phyloP scores from a whole-genome alignment of 2,113 vertebrate genomes.

The Setophaga petechia region DNA sequence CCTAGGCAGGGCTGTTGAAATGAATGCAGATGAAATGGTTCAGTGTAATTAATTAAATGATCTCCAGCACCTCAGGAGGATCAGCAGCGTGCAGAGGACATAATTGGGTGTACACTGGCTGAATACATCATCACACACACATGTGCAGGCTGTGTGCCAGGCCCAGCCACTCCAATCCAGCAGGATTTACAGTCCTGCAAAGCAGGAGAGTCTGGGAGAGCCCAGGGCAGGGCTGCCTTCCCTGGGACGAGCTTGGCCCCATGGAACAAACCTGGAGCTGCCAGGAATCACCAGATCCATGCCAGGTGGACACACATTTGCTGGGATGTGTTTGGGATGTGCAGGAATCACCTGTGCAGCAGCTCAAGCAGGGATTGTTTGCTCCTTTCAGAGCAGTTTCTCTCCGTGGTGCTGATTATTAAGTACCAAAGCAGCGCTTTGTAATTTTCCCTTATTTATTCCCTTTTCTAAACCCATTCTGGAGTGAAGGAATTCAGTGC shows the following conservation, averaged over 20 bases:
- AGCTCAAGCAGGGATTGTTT: background rate
- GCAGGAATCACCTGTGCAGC: background rate
- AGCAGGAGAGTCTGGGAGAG: background rate
- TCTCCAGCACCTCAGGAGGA: background rate
- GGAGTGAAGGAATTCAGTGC: background rate
- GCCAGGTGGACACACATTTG: fast-evolving
- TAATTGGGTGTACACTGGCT: background rate
- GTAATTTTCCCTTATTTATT: background rate
- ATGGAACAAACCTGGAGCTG: fast-evolving
- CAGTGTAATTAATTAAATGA: slow-evolving; percentile 17
- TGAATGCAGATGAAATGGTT: background rate
- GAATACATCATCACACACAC: background rate
- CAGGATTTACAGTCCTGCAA: background rate
- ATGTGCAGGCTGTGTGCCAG: background rate
- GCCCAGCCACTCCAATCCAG: background rate
- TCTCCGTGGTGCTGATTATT: background rate
- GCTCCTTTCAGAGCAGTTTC: background rate
- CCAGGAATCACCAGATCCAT: background rate
- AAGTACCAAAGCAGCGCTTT: background rate
- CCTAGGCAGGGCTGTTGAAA: background rate
- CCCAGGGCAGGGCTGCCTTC: background rate
- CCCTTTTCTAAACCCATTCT: background rate
- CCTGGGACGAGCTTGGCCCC: background rate
- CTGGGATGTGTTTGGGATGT: fast-evolving
- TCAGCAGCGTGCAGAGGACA: background rate